phyloP scores from a whole-genome alignment of 2,888 invertebrate genomes.

The Harpagoxenus sublaevis region DNA sequence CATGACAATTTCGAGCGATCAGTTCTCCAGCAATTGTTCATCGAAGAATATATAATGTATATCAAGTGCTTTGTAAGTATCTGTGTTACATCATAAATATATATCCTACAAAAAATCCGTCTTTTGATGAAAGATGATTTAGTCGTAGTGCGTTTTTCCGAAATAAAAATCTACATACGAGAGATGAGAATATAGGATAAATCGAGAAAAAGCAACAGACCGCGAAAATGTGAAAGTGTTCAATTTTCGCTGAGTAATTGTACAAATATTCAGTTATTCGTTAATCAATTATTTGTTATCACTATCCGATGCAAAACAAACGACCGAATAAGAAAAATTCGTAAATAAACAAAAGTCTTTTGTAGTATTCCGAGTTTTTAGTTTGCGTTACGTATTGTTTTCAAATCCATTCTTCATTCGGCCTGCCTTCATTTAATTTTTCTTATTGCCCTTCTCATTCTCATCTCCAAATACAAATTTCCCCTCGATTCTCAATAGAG shows the following conservation, averaged over 20 bases:
- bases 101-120: neutral
- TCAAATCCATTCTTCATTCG: neutral
- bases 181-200: neutral
- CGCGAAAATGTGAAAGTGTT: slow-evolving; percentile 65
- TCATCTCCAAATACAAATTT: neutral
- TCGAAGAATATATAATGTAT: slow-evolving; percentile 74
- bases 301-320: neutral
- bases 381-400: neutral
- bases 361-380: neutral
- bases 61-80: slow-evolving; percentile 76
- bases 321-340: neutral
- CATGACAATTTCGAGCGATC: slow-evolving; percentile 63
- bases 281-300: neutral
- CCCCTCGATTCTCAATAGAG: neutral
- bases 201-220: slow-evolving; percentile 26
- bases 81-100: neutral
- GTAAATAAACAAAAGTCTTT: neutral
- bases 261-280: neutral
- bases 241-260: slow-evolving; percentile 8
- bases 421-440: neutral
- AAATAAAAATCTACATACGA: neutral
- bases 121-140: neutral
- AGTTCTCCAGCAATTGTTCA: slow-evolving; percentile 73
- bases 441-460: neutral
- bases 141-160: neutral